These are phyloP conservation scores for Zaprionus capensis DNA, from an alignment of 1,140 invertebrate species.

Conservation along the genomic window DNA sequence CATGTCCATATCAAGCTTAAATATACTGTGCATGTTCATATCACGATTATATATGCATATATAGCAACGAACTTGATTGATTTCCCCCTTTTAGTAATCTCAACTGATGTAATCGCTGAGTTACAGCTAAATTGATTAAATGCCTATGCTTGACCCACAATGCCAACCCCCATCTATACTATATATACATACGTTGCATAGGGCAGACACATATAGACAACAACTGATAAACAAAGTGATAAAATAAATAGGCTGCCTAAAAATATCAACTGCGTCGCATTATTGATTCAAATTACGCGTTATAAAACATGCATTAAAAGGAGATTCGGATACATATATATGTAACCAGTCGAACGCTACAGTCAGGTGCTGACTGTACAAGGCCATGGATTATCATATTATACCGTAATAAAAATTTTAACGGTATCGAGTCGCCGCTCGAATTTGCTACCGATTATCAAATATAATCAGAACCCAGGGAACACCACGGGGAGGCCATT, in stretches of 20 bases:
- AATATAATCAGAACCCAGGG: no score
- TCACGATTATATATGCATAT: not conserved
- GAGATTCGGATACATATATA: no score
- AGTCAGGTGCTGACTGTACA: no score
- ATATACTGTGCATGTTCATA: not conserved
- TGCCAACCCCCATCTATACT: not conserved
- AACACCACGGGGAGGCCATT: no score
- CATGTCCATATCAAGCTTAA: not conserved
- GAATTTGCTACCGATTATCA: no score
- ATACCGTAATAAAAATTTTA: no score
- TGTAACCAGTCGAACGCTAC: no score
- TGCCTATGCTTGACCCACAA: constrained; percentile 42
- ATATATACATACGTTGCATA: not conserved
- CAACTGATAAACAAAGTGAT: constrained; percentile 74
- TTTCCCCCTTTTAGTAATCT: not conserved
- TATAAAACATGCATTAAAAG: constrained; percentile 51
- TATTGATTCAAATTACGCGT: constrained; percentile 66
- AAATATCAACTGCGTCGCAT: constrained; percentile 62
- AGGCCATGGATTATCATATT: no score
- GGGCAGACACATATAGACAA: constrained; percentile 5
- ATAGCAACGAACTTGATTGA: constrained; percentile 9
- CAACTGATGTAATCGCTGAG: constrained; percentile 51
- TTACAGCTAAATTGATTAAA: constrained; percentile 61
- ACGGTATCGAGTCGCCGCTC: no score
- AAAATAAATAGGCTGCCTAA: constrained; percentile 68